Evolutionary conservation across 1,140 invertebrate species (phyloP).

Genomic region (Formica exsecta): DNA sequence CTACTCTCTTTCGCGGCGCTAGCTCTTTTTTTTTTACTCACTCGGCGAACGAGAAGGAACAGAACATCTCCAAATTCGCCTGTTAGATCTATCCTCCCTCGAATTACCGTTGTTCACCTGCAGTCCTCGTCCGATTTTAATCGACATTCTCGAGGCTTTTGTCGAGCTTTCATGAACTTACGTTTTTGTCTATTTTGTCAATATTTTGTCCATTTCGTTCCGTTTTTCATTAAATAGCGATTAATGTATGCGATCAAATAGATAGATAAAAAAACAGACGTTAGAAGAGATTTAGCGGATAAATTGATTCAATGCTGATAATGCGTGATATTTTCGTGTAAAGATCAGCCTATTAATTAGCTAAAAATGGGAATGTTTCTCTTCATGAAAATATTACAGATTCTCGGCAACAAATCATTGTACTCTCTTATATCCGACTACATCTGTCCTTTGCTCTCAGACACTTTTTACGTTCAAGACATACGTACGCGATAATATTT

Average conservation of each 20-base stretch:
- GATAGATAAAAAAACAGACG: not conserved
- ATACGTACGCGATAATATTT: not conserved
- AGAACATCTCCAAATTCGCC: not conserved
- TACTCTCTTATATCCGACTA: not conserved
- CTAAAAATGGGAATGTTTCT: not conserved
- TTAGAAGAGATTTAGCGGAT: not conserved
- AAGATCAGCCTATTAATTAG: not conserved
- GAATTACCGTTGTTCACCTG: not conserved
- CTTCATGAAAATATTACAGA: not conserved
- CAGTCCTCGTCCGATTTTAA: not conserved
- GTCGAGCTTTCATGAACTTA: not conserved
- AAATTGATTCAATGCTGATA: not conserved
- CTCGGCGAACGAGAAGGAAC: slow-evolving; percentile 19
- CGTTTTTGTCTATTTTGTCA: slow-evolving; percentile 25
- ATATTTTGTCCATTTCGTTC: slow-evolving; percentile 7
- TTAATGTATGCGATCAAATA: slow-evolving; percentile 26
- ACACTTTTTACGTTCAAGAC: slow-evolving; percentile 2
- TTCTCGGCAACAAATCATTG: not conserved
- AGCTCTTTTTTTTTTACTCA: slow-evolving; percentile 12
- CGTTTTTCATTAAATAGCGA: slow-evolving; percentile 22
- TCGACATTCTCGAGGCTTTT: slow-evolving; percentile 14
- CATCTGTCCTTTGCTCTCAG: not conserved
- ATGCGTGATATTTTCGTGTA: not conserved
- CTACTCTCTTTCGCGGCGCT: slow-evolving; percentile 49
- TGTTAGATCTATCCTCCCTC: not conserved